A percentile compares a stretch with the other conserved stretches of the same genome.
These are phyloP conservation scores for Grammomys dolichurus DNA, from an alignment of 2,113 vertebrate genomes.

Conservation along the genomic window DNA sequence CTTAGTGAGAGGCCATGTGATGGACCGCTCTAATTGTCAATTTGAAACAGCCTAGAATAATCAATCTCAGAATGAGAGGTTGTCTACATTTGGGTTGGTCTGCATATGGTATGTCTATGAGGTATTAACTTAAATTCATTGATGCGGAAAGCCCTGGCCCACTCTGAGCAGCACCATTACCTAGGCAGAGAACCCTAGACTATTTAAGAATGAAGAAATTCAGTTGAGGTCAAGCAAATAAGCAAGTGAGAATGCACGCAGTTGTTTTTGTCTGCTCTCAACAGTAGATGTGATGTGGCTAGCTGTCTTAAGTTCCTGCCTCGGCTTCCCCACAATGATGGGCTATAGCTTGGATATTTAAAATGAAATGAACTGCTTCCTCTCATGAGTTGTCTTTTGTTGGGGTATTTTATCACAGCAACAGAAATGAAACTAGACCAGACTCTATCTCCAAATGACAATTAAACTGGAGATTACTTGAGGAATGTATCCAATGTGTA, in stretches of 20 bases:
- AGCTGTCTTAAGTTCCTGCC: background rate
- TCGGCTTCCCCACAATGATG: background rate
- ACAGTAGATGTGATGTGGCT: background rate
- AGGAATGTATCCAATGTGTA: background rate
- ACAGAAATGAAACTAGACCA: background rate
- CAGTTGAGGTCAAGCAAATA: background rate
- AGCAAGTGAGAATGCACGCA: background rate
- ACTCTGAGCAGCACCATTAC: background rate
- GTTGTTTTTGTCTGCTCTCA: background rate
- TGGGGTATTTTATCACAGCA: background rate
- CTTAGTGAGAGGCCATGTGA: background rate
- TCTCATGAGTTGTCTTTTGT: background rate
- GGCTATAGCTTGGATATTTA: background rate
- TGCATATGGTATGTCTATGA: background rate
- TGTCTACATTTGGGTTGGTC: background rate
- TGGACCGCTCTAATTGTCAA: background rate
- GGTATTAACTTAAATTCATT: background rate
- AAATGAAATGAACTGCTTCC: background rate
- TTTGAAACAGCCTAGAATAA: background rate
- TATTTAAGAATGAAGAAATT: background rate
- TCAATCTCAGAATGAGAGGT: background rate
- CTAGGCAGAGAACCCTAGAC: background rate
- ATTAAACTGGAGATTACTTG: background rate
- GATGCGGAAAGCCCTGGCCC: background rate
- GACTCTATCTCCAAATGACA: background rate